Evolutionary conservation across 1,140 invertebrate genomes (phyloP).

Genomic region (Pogonomyrmex barbatus): DNA sequence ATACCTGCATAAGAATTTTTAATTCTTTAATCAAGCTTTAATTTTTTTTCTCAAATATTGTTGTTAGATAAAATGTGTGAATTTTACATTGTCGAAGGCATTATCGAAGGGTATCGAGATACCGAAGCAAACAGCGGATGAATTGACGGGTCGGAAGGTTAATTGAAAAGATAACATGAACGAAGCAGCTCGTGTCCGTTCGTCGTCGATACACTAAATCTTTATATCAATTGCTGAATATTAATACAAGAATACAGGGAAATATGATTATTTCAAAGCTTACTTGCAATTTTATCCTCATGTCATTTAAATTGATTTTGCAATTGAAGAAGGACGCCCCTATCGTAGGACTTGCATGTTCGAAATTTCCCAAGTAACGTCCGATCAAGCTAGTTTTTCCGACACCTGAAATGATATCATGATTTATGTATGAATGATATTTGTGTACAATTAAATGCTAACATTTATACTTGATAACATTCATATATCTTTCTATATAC

Average conservation of each 20-base stretch:
- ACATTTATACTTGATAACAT: neutral
- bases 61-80: constrained; percentile 6
- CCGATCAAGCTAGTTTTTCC: constrained; percentile 95
- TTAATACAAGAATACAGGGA: neutral
- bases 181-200: neutral
- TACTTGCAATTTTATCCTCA: constrained; percentile 91
- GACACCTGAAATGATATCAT: constrained; percentile 89
- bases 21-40: neutral
- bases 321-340: constrained; percentile 96
- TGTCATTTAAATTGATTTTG: constrained; percentile 90
- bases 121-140: neutral
- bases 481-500: neutral
- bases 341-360: constrained; percentile 92
- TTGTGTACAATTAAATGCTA: neutral
- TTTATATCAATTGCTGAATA: neutral
- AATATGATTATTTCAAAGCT: constrained; percentile 50
- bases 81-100: neutral
- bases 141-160: neutral
- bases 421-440: neutral
- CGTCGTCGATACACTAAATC: neutral
- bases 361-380: constrained; percentile 92
- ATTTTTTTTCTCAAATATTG: neutral
- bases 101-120: neutral
- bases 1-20: constrained; percentile 86
- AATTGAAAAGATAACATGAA: constrained; percentile 20